Base-by-base conservation (phyloP, 2,797 vertebrate genomes). In the Sebastes oblongus region DNA sequence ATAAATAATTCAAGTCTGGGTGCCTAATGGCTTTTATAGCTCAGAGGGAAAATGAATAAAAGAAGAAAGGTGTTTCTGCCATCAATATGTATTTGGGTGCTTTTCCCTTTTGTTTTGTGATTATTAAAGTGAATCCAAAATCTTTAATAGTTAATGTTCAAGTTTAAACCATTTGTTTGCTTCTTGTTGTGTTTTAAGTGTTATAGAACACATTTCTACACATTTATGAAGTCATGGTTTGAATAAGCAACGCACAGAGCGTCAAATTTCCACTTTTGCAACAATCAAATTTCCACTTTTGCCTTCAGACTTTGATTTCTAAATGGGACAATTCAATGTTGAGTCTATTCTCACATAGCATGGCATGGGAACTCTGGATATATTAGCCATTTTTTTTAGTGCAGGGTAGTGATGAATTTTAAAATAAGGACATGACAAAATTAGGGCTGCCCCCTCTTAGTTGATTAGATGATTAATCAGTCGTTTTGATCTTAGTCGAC, bases 81-180 rank as follows among this genome's bases (percentile, higher is more conserved):
- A 90, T 92, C 85, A 89, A 65, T 91, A 89, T 92, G 89, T 87
- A 90, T 93, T 89, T 88, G 83, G 62, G 61, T 73, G 65, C 73
- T 65, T 84, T 82, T 29, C n/a, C 20, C 3, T 76, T 71, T 78
- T 50, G 34, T 79, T 86, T 84, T 85, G 79, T 80, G 73, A 77
- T 78, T 74, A 72, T 59, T 59, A 72, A 87, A 89, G 39, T 69
- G 4, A 73, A 79, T 86, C 70, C 54, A 62, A 72, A 76, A 72
- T 70, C n/a, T 68, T 59, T 27, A 2, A 30, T 55, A 10, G 56
- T 86, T 59, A 2, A 50, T 66, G 8, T 25, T 29, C 4, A 54
- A 84, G 65, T 81, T 82, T 64, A 27, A 77, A 75, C 13, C 54
- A 6, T 61, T 68, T 68, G 13, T 46, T 77, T 29, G 60, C 36